Evolutionary conservation across 2,113 vertebrate genomes (phyloP), one percentile per base, ranked within the genome.

Genomic region (Noctilio leporinus): DNA sequence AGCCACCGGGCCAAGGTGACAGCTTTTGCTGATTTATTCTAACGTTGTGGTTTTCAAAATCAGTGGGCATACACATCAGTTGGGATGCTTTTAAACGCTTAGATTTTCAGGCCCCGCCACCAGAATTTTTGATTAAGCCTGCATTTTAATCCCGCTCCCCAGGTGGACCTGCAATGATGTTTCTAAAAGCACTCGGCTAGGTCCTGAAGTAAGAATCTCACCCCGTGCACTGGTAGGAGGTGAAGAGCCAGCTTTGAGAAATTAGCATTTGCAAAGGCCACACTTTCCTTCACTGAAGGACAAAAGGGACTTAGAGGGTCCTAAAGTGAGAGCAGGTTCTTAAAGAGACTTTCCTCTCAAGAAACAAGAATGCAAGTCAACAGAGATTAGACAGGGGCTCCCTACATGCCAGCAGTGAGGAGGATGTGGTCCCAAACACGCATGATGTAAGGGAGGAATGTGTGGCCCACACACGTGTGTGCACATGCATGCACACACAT

Each of bases 401-500:
- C 59, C 30, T 0, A 2, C 4, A 67, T 4, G 8, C 38, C 24
- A 55, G 43, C 49, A 45, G 49, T 5, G 17, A 28, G 35, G 51
- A 65, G 7, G 24, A 1, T 1, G 2, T 7, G 6, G n/a, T 2
- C 14, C 10, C 38, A 38, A 4, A 4, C 35, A 6, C 2, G 10
- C 3, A 3, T 0, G 33, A 24, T 33, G 5, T 55, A 7, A 33
- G 38, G 47, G 49, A 82, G 35, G n/a, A 5, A 45, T 35, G 57
- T n/a, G 59, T 12, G 51, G 24, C n/a, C 57, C 65, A 24, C 35
- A 15, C 10, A 2, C 0, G 1, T 1, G 6, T 9, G 20, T 0
- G 1, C 35, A 1, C 3, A 28, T 4, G 20, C 8, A 12, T n/a
- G n/a, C 28, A 15, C 3, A 10, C 28, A n/a, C 0, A 11, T 0